These are phyloP conservation scores for Anaspis maculata DNA, from an alignment of 2,888 invertebrate genomes.

Conservation along the genomic window DNA sequence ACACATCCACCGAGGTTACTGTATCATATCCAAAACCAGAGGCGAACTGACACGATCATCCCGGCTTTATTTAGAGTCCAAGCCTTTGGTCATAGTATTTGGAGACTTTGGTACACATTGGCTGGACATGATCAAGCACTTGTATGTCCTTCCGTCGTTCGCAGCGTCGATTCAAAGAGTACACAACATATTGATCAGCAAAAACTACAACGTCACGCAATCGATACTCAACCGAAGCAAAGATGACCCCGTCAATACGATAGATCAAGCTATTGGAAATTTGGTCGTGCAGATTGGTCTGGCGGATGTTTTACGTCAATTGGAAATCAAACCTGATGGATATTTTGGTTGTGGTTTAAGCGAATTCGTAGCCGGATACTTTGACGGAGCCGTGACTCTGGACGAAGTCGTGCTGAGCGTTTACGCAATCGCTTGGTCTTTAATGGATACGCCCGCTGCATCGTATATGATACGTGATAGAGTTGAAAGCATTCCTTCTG, in stretches of 20 bases:
- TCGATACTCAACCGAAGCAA: no score
- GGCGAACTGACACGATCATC: slow-evolving; percentile 23
- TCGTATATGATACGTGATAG: neutral
- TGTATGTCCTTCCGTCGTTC: neutral
- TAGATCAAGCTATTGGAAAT: slow-evolving; percentile 14
- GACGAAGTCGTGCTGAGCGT: slow-evolving; percentile 60
- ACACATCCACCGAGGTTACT: slow-evolving; percentile 1
- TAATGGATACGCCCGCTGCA: neutral
- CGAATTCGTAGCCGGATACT: slow-evolving; percentile 85
- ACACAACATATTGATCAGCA: no score
- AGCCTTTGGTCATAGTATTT: neutral
- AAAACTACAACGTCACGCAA: no score
- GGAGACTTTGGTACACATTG: neutral
- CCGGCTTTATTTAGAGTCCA: neutral
- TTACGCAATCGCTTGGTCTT: neutral
- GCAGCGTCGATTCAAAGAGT: neutral
- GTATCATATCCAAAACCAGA: slow-evolving; percentile 37
- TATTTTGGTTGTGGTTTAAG: slow-evolving; percentile 71
- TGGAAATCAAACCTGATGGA: slow-evolving; percentile 34
- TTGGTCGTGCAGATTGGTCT: slow-evolving; percentile 50
- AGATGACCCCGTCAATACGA: no score
- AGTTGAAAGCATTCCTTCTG: neutral
- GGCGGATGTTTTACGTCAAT: slow-evolving; percentile 44
- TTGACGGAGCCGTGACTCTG: slow-evolving; percentile 75
- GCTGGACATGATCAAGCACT: neutral